phyloP scores from a whole-genome alignment of 1,140 invertebrate species.

The Lutraria rhynchaena region DNA sequence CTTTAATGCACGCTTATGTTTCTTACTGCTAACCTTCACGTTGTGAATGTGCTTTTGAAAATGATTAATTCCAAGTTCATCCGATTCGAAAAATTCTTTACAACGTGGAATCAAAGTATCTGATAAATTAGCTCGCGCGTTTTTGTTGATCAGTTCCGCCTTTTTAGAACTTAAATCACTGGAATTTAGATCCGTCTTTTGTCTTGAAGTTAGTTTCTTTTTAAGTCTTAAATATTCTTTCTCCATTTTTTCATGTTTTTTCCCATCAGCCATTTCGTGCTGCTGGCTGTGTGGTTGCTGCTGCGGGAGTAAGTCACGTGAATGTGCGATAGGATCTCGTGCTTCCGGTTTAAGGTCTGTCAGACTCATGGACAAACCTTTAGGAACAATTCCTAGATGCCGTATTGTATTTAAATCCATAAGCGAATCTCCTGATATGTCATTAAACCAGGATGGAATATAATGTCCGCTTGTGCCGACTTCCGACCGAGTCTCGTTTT shows the following conservation, averaged over 20 bases:
- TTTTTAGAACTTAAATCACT: not conserved
- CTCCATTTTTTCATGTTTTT: conserved; percentile 26
- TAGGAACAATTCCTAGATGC: not conserved
- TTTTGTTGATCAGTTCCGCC: not conserved
- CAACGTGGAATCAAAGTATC: not conserved
- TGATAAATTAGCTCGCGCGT: not conserved
- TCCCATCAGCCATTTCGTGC: not conserved
- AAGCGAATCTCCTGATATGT: not conserved
- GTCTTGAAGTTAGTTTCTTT: not conserved
- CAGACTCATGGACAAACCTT: not conserved
- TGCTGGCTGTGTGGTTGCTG: not conserved
- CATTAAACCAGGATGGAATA: not conserved
- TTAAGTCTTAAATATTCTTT: conserved; percentile 40
- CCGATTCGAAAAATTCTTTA: conserved; percentile 14
- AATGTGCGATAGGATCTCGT: not conserved
- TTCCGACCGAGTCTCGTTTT: not conserved
- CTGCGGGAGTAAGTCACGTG: not conserved
- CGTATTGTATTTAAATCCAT: not conserved
- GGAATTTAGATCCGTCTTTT: not conserved
- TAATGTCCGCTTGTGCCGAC: not conserved
- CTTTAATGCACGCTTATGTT: not conserved
- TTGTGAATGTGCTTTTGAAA: conserved; percentile 39
- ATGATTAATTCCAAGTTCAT: conserved; percentile 41
- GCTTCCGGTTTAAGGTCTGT: not conserved
- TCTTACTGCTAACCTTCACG: conserved; percentile 21